Conservation (phyloP, 2,113 vertebrate genomes). For the Prinia subflava region DNA sequence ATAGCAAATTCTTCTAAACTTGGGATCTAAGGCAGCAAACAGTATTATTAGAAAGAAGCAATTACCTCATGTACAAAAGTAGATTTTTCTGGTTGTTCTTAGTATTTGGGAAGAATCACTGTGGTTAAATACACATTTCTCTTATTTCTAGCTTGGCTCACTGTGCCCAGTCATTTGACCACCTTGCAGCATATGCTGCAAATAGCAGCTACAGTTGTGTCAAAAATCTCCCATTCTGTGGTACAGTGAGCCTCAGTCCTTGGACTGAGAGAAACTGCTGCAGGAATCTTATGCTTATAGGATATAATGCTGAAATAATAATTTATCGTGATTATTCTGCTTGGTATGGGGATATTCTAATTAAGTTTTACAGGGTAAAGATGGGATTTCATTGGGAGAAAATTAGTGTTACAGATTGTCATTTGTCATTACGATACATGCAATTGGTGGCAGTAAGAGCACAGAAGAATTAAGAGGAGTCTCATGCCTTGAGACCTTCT, state of each 20-base stretch:
- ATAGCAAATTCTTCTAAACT: constrained; percentile 85
- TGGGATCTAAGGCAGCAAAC: constrained; percentile 70
- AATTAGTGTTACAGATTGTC: background rate
- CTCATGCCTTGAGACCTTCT: background rate
- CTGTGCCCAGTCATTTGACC: background rate
- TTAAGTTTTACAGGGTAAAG: background rate
- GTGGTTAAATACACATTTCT: background rate
- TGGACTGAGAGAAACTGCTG: background rate
- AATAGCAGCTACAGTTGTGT: background rate
- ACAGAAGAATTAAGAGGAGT: background rate
- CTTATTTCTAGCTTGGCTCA: background rate
- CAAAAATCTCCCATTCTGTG: background rate
- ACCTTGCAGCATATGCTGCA: background rate
- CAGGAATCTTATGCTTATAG: background rate
- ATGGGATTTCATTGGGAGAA: background rate
- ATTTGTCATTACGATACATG: background rate
- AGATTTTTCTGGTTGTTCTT: background rate
- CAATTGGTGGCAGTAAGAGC: background rate
- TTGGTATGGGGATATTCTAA: background rate
- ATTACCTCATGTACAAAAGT: background rate
- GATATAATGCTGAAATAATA: background rate
- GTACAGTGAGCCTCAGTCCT: background rate
- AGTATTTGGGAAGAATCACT: background rate
- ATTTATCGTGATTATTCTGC: background rate
- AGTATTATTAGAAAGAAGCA: constrained; percentile 9